Evolutionary conservation across 1,140 invertebrate species (phyloP).

Genomic region (Aphis gossypii): DNA sequence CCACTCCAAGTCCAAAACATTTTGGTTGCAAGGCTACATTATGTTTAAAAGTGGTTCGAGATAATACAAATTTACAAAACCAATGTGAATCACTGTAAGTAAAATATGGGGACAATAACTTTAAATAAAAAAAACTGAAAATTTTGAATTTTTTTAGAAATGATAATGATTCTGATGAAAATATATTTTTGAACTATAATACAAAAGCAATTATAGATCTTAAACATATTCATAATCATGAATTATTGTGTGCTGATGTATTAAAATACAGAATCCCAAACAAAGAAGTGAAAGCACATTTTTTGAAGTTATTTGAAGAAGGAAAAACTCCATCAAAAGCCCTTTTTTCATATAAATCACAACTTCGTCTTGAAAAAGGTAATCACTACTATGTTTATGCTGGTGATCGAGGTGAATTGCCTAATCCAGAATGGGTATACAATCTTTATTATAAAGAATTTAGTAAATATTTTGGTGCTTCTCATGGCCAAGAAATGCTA

Average conservation of each 20-base stretch:
- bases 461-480: background rate
- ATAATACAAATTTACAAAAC: background rate
- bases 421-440: background rate
- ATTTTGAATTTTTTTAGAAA: background rate
- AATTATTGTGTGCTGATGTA: background rate
- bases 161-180: background rate
- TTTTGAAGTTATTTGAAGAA: background rate
- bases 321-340: slow-evolving; percentile 3
- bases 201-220: background rate
- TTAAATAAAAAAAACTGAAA: background rate
- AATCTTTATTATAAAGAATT: background rate
- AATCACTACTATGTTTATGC: background rate
- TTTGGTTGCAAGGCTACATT: background rate
- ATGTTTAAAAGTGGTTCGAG: background rate
- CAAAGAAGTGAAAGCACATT: background rate
- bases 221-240: background rate
- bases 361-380: background rate
- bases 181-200: background rate
- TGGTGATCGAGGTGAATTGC: background rate
- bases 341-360: background rate
- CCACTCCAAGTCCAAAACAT: background rate
- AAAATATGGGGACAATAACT: background rate
- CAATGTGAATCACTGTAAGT: background rate
- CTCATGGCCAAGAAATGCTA: too few relatives aligned
- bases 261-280: background rate